These are phyloP conservation scores for Zoanthus solanderi DNA, from an alignment of 92 coral and sea anemone species.

Conservation along the genomic window DNA sequence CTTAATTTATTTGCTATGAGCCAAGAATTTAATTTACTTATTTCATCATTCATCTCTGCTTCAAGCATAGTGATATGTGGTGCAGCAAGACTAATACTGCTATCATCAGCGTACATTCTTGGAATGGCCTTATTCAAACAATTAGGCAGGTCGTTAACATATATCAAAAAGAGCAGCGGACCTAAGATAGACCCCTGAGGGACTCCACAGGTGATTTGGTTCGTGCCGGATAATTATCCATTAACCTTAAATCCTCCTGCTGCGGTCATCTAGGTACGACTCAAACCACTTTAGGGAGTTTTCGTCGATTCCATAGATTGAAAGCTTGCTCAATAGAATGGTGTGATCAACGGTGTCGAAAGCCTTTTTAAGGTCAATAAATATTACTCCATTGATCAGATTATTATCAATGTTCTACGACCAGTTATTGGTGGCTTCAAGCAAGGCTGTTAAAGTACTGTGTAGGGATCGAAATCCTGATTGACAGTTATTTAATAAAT, in stretches of 20 bases:
- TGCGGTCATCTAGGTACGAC: conserved; percentile 28
- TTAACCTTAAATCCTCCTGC: conserved; percentile 33
- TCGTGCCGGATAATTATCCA: conserved; percentile 7
- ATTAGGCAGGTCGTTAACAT: too few relatives aligned
- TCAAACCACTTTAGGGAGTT: conserved; percentile 31
- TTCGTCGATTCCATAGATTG: conserved; percentile 23
- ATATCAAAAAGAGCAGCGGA: too few relatives aligned
- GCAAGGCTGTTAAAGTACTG: too few relatives aligned
- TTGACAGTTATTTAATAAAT: too few relatives aligned
- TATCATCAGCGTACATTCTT: too few relatives aligned
- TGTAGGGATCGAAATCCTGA: too few relatives aligned
- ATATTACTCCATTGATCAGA: neutral
- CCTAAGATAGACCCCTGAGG: conserved; percentile 4
- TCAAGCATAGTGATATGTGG: neutral
- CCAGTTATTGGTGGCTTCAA: neutral
- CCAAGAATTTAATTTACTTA: neutral
- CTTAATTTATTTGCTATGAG: too few relatives aligned
- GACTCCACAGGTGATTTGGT: conserved; percentile 20
- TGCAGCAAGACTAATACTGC: too few relatives aligned
- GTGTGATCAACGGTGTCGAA: conserved; percentile 38
- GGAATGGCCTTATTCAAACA: too few relatives aligned
- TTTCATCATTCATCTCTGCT: neutral
- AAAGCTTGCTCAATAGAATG: conserved; percentile 14
- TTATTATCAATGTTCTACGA: conserved; percentile 29
- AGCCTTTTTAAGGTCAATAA: conserved; percentile 35